Conservation (phyloP, 1,140 invertebrate species). For the Atta texana region DNA sequence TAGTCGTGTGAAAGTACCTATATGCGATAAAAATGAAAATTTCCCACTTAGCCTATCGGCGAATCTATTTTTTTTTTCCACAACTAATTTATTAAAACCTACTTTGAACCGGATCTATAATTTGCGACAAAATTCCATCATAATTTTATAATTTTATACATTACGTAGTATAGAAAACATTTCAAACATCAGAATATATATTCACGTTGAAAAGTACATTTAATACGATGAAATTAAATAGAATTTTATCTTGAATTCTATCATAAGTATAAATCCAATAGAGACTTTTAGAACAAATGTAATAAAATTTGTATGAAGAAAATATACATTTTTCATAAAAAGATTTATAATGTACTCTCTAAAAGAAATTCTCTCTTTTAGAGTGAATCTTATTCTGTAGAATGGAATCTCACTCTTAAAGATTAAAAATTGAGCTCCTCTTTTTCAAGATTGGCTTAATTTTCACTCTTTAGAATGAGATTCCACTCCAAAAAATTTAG, state of each 20-base stretch:
- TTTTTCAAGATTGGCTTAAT: too few relatives aligned
- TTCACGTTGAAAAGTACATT: not conserved
- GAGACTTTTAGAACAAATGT: not conserved
- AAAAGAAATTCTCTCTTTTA: not conserved
- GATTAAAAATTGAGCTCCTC: too few relatives aligned
- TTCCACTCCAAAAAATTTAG: too few relatives aligned
- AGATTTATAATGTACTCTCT: not conserved
- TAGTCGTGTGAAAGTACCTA: not conserved
- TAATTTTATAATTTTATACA: not conserved
- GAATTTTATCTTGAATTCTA: not conserved
- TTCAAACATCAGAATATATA: not conserved
- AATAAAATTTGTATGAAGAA: not conserved
- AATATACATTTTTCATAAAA: not conserved
- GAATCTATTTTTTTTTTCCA: not conserved
- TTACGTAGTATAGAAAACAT: not conserved
- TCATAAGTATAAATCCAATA: not conserved
- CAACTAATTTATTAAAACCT: not conserved
- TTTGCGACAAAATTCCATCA: not conserved
- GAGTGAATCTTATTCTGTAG: too few relatives aligned
- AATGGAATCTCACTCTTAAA: too few relatives aligned
- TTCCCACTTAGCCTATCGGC: constrained; percentile 9
- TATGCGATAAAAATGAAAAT: constrained; percentile 20
- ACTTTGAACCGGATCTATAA: constrained; percentile 2
- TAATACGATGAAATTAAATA: not conserved
- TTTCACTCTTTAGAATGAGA: too few relatives aligned